Evolutionary conservation across 2,797 vertebrate species (phyloP).

Genomic region (Heliangelus exortis): DNA sequence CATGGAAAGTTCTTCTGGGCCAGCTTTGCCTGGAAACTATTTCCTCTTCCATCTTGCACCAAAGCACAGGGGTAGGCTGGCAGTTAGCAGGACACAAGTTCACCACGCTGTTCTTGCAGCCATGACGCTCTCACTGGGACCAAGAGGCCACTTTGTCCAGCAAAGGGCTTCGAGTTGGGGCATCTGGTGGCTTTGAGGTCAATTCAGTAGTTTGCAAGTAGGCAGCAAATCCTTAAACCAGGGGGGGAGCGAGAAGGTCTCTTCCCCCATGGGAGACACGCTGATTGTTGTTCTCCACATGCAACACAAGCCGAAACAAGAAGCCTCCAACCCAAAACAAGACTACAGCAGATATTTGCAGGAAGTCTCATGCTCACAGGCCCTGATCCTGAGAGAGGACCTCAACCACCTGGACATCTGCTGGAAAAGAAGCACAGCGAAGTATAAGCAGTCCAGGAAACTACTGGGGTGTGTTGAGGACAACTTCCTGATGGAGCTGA

Average conservation of each 20-base stretch:
- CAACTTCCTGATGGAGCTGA: not conserved
- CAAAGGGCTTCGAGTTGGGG: not conserved
- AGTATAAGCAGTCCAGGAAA: not conserved
- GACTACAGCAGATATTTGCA: not conserved
- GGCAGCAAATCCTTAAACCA: accelerated
- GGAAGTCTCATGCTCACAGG: not conserved
- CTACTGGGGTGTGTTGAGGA: not conserved
- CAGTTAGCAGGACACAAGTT: not conserved
- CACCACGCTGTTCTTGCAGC: not conserved
- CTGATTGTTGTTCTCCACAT: not conserved
- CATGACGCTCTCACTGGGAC: not conserved
- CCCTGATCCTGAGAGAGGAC: not conserved
- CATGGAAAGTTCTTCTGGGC: not conserved
- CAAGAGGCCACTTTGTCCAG: not conserved
- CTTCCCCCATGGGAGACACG: not conserved
- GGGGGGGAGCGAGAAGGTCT: not conserved
- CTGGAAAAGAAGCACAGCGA: not conserved
- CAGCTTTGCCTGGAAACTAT: not conserved
- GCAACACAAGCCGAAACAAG: not conserved
- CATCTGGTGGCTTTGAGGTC: not conserved
- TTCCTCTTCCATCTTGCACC: not conserved
- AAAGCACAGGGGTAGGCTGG: not conserved
- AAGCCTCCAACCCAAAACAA: not conserved
- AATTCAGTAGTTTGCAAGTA: not conserved
- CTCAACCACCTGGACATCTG: not conserved